These are phyloP conservation scores for Noturus placidus DNA, from an alignment of 2,113 vertebrate genomes.

Conservation along the genomic window DNA sequence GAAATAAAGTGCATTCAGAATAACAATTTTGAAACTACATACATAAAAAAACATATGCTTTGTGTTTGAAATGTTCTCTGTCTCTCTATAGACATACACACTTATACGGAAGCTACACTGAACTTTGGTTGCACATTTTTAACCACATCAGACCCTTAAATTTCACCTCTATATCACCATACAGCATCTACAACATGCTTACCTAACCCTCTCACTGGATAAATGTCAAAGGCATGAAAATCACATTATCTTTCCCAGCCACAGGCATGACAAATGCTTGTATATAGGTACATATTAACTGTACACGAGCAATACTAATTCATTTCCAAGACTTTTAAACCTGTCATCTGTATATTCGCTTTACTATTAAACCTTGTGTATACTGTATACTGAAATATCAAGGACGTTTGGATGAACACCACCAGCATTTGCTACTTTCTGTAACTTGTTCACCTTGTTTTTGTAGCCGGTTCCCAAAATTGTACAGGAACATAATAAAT, in stretches of 20 bases:
- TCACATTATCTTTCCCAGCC: slow-evolving; percentile 6
- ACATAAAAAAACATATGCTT: background rate
- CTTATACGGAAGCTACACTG: background rate
- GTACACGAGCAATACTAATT: slow-evolving; percentile 26
- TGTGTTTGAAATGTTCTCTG: background rate
- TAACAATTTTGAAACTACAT: background rate
- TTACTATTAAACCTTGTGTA: slow-evolving; percentile 16
- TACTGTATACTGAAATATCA: slow-evolving; percentile 1
- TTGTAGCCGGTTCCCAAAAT: background rate
- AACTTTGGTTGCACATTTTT: background rate
- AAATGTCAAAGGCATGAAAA: slow-evolving; percentile 15
- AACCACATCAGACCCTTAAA: background rate
- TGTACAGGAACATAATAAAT: too few relatives aligned
- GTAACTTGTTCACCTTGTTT: background rate
- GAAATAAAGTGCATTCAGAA: background rate
- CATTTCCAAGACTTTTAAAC: slow-evolving; percentile 38
- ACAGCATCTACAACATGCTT: background rate
- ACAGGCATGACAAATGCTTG: slow-evolving; percentile 26
- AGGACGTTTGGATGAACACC: slow-evolving; percentile 4
- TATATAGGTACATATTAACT: slow-evolving; percentile 29
- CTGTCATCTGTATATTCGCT: slow-evolving; percentile 24
- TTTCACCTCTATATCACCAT: slow-evolving; percentile 2
- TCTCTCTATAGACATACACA: background rate
- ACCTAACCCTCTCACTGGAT: background rate
- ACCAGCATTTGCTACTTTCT: background rate